Evolutionary conservation across 1,140 invertebrate species (phyloP).

Genomic region (Bilobella aurantiaca): DNA sequence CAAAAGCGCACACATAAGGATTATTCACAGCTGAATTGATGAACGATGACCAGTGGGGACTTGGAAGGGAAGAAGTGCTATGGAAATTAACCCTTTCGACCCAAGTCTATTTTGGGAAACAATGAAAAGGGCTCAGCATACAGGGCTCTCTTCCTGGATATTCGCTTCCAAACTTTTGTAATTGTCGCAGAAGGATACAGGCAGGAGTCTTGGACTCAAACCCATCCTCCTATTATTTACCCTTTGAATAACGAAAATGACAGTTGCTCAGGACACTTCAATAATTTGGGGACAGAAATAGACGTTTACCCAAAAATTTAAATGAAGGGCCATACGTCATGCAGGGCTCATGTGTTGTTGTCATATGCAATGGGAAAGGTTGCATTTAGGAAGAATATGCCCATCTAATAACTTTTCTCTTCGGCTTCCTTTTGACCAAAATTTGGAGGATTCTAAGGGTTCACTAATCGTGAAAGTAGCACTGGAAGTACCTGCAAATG

Average conservation of each 20-base stretch:
- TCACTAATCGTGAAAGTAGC: no score
- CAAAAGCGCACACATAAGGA: constrained; percentile 5
- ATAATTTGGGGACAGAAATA: neutral
- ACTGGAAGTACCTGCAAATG: neutral
- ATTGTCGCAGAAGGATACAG: neutral
- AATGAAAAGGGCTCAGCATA: neutral
- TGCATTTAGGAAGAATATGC: neutral
- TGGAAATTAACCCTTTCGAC: neutral
- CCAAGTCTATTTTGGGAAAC: neutral
- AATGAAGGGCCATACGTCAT: neutral
- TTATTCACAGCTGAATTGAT: constrained; percentile 5
- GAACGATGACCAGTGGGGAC: neutral
- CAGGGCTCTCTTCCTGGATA: constrained; percentile 5
- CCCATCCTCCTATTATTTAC: neutral
- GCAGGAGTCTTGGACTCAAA: neutral
- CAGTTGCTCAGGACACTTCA: neutral
- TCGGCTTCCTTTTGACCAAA: neutral
- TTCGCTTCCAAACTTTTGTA: neutral
- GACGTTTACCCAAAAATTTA: neutral
- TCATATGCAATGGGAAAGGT: neutral
- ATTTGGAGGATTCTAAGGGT: neutral
- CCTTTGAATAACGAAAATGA: neutral
- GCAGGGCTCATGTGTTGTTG: constrained; percentile 1
- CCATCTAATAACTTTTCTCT: neutral
- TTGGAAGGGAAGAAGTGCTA: neutral